Base-by-base conservation (phyloP, 2,888 invertebrate species). In the Rhyacophila evoluta region DNA sequence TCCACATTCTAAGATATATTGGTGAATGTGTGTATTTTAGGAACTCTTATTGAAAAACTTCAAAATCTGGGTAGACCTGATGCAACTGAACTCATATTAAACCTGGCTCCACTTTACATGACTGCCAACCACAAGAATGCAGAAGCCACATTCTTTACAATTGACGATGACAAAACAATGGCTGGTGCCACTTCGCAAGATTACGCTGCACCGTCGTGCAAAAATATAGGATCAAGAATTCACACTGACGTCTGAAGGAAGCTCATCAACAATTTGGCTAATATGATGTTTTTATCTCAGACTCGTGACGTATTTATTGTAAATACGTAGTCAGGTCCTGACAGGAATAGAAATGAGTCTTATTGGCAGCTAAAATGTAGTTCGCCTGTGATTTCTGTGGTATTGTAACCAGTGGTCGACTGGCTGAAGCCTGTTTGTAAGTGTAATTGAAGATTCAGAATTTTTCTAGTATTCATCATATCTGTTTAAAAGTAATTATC, bases 51-150 rank as follows among this genome's bases (percentile, higher is more conserved):
- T 73, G 84, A 86, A 55, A 91, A 90, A 83, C 87, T 93, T 83
- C 86, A 88, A 81, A 92, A 92, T 82, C 86, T 93, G 83, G 92
- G 92, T 73, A 87, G 93, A 41, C 86, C 87, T 71, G 93, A 93
- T 85, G 92, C 90, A 0, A 90, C 90, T 1, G 90, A 92, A 80
- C 87, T 90, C n/a, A 86, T 92, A 12, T 87, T 91, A 81, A 88
- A 90, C 55, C 89, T 90, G 12, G 88, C 90, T 36, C 91, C 92
- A 10, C 84, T 91, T 74, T 90, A 87, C 76, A 83, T 68, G 69
- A 78, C 81, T 5, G 79, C 72, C 12, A 77, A 78, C 36, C 79
- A 79, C 55, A 74, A 73, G 15, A 70, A 69, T 12, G 25, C 75
- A 11, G 78, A 80, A 36, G 29, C 55, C 15, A 2, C 71, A 4